These are phyloP conservation scores for Tauraco erythrolophus DNA, from an alignment of 2,113 vertebrate genomes.

Conservation along the genomic window DNA sequence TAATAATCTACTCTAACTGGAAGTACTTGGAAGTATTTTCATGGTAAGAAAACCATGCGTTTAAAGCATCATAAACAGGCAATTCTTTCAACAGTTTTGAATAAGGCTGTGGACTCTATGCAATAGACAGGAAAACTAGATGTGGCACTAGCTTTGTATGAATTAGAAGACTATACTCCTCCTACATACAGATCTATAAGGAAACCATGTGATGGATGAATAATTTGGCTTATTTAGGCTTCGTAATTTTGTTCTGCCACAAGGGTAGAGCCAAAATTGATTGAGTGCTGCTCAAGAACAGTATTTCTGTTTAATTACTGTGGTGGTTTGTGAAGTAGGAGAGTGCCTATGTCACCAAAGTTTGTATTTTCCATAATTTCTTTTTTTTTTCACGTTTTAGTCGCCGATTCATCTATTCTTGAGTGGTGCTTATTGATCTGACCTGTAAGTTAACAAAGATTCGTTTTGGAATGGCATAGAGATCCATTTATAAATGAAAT, in stretches of 20 bases:
- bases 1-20: neutral
- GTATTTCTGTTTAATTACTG: neutral
- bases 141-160: neutral
- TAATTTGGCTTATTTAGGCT: neutral
- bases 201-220: neutral
- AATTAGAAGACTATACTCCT: neutral
- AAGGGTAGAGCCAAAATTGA: neutral
- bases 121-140: neutral
- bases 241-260: neutral
- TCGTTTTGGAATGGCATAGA: neutral
- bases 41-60: neutral
- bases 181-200: neutral
- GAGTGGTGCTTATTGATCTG: neutral
- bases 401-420: neutral
- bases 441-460: neutral
- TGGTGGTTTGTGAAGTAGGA: neutral
- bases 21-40: neutral
- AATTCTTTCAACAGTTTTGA: neutral
- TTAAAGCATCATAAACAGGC: neutral
- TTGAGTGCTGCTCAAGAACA: neutral
- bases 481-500: slow-evolving; percentile 40
- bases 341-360: neutral
- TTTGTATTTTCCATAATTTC: neutral
- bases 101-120: neutral
- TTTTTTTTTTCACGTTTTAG: neutral